Evolutionary conservation across 2,113 vertebrate genomes (phyloP).

Genomic region (Pardalotus punctatus): DNA sequence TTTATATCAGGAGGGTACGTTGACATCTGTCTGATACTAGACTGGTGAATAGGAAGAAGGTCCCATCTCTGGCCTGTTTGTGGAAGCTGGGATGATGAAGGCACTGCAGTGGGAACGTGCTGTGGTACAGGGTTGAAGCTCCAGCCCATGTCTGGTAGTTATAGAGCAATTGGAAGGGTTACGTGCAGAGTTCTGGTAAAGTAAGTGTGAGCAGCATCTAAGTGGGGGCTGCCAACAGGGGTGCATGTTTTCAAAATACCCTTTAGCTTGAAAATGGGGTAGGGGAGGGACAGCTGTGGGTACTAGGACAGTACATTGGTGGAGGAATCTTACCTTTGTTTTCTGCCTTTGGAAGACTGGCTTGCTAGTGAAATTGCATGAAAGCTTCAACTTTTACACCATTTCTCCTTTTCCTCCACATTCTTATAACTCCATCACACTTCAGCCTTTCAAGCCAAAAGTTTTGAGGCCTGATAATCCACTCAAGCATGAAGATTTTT

Average conservation of each 20-base stretch:
- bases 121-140: slow-evolving; percentile 65
- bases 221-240: slow-evolving; percentile 4
- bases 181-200: slow-evolving; percentile 63
- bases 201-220: slow-evolving; percentile 45
- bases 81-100: slow-evolving; percentile 70
- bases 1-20: slow-evolving; percentile 63
- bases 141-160: slow-evolving; percentile 66
- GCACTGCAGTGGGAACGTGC: slow-evolving; percentile 59
- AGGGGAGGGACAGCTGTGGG: slow-evolving; percentile 1
- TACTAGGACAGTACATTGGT: background rate
- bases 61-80: slow-evolving; percentile 60
- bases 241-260: slow-evolving; percentile 38
- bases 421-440: slow-evolving; percentile 12
- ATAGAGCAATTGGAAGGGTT: slow-evolving; percentile 69
- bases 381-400: slow-evolving; percentile 35
- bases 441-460: slow-evolving; percentile 5
- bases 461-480: background rate
- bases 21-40: slow-evolving; percentile 65
- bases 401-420: background rate
- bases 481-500: background rate
- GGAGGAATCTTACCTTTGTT: slow-evolving; percentile 32
- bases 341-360: slow-evolving; percentile 41
- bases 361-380: slow-evolving; percentile 54
- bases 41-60: slow-evolving; percentile 68
- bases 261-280: background rate